Percentiles rank a stretch among this genome's conserved stretches.
phyloP scores from a whole-genome alignment of 2,113 vertebrate species.

The Myiozetetes cayanensis region DNA sequence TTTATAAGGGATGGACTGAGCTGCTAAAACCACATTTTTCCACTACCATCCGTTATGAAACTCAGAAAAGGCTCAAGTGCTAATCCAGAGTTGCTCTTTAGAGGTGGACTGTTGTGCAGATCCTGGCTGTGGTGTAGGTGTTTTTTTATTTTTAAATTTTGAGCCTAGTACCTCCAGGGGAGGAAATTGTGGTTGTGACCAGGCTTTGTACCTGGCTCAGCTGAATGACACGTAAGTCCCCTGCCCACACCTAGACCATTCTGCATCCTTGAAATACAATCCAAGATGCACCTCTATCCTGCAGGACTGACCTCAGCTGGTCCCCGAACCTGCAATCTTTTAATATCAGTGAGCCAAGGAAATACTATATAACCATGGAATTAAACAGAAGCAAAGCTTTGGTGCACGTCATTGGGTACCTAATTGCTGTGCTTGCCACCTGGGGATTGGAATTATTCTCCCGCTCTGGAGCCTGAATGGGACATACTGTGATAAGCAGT shows the following conservation, averaged over 20 bases:
- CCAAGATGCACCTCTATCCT: background rate
- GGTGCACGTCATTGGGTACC: background rate
- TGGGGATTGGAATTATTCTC: background rate
- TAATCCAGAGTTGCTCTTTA: background rate
- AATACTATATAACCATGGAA: background rate
- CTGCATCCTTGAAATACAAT: background rate
- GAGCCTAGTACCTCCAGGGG: background rate
- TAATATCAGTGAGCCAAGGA: background rate
- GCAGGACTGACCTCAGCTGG: background rate
- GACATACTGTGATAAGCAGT: conserved; percentile 24
- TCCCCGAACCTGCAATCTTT: background rate
- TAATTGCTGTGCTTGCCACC: background rate
- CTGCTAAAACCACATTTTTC: background rate
- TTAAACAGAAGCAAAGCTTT: background rate
- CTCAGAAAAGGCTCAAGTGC: background rate
- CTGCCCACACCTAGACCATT: background rate
- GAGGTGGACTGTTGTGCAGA: background rate
- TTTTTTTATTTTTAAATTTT: background rate
- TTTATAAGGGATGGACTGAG: background rate
- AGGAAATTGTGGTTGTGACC: background rate
- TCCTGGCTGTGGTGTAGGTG: background rate
- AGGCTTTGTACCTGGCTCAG: background rate
- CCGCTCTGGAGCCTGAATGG: background rate
- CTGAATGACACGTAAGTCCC: background rate
- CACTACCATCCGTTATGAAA: background rate